A percentile compares a stretch with the other conserved stretches of the same genome.
These are phyloP conservation scores for Tangachromis dhanisi DNA, from an alignment of 2,113 vertebrate genomes.

Conservation along the genomic window DNA sequence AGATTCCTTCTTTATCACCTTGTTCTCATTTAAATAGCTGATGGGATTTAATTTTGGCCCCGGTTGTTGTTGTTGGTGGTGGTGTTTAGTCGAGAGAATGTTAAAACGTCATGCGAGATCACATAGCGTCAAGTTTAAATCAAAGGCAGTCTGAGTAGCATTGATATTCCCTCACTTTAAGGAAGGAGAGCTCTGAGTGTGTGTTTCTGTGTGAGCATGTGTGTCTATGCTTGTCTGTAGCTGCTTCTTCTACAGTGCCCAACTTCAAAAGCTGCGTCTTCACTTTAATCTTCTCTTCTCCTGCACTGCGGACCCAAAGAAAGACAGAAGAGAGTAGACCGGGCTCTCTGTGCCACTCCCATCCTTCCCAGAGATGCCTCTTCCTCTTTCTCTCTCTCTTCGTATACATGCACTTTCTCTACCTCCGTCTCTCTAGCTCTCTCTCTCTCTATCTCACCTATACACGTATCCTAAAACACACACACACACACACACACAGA, in stretches of 20 bases:
- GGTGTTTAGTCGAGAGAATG: neutral
- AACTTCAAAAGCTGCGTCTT: slow-evolving; percentile 65
- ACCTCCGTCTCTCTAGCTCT: neutral
- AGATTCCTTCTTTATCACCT: slow-evolving; percentile 24
- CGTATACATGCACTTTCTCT: neutral
- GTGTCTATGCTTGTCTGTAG: neutral
- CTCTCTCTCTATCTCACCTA: neutral
- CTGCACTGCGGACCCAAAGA: slow-evolving; percentile 52
- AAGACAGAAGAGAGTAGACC: slow-evolving; percentile 42
- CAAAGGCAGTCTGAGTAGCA: slow-evolving; percentile 39
- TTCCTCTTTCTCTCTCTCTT: neutral
- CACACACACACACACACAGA: neutral
- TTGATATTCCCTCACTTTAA: slow-evolving; percentile 49
- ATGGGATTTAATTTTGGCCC: neutral
- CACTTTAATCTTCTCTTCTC: slow-evolving; percentile 66
- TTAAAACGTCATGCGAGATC: slow-evolving; percentile 38
- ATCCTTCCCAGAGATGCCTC: neutral
- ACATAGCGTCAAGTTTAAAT: slow-evolving; percentile 37
- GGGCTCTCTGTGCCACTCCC: slow-evolving; percentile 30
- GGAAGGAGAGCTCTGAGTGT: neutral
- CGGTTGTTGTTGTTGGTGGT: fast-evolving
- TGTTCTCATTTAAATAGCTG: slow-evolving; percentile 17
- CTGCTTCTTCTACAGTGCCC: slow-evolving; percentile 31
- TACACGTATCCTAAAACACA: neutral
- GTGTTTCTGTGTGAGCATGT: neutral